Evolutionary conservation across 2,888 invertebrate genomes (phyloP).

Genomic region (Lysandra coridon): DNA sequence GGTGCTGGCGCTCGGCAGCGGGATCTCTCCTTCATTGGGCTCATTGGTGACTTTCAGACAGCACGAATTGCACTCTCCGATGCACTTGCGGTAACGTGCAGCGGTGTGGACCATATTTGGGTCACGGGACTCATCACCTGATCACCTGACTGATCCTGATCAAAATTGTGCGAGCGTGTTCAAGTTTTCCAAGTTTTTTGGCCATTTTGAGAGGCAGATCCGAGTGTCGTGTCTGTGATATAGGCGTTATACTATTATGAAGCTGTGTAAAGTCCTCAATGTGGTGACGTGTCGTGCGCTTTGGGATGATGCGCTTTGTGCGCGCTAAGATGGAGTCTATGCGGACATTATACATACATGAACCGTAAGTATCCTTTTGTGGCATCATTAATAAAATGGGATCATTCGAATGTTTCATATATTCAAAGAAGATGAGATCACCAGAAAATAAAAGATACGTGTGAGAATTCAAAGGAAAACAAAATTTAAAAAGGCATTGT

Average conservation of each 20-base stretch:
- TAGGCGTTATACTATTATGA: not conserved
- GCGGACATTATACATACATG: not conserved
- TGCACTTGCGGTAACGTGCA: slow-evolving; percentile 74
- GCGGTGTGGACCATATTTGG: slow-evolving; percentile 50
- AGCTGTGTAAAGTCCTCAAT: not conserved
- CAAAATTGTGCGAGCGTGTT: slow-evolving; percentile 5
- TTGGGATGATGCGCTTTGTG: not conserved
- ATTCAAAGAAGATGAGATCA: not conserved
- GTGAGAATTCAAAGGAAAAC: not conserved
- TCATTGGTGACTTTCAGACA: slow-evolving; percentile 81
- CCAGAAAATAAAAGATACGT: not conserved
- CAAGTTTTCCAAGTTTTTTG: not conserved
- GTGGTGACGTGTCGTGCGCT: slow-evolving; percentile 3
- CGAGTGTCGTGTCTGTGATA: not conserved
- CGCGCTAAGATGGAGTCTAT: slow-evolving; percentile 3
- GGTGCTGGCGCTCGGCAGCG: slow-evolving; percentile 79
- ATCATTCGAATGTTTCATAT: not conserved
- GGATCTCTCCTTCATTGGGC: slow-evolving; percentile 81
- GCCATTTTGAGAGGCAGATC: not conserved
- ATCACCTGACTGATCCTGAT: not conserved
- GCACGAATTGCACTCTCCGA: slow-evolving; percentile 79
- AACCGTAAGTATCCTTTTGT: slow-evolving; percentile 9
- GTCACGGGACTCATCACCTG: slow-evolving; percentile 47
- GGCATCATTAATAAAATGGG: not conserved
- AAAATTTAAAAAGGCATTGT: not conserved